Base-by-base conservation (phyloP, 2,113 vertebrate genomes). In the Seriola quinqueradiata region DNA sequence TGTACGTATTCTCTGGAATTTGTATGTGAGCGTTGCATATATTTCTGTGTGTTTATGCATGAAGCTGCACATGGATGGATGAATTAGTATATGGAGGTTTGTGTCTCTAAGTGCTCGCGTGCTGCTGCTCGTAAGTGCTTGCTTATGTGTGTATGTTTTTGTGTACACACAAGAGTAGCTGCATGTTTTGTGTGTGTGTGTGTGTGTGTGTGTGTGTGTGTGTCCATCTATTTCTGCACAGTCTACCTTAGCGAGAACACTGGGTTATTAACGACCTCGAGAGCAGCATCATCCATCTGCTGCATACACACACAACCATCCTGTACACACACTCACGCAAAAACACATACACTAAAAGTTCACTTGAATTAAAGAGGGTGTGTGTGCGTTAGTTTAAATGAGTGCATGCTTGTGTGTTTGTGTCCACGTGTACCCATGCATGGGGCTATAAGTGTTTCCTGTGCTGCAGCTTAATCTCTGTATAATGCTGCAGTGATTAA, bases 281-380 rank as follows among this genome's bases (percentile, higher is more conserved):
- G 73, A 86, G 83, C 66, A 86, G 58, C 72, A 75, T 21, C 77
- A 77, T 82, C 75, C 77, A 83, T 89, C 87, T 89, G 79, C 76
- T 70, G 40, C 60, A 1, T 23, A 64, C 48, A 63, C 34, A 67
- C 44, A 48, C 1, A 77, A 36, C 40, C 44, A 57, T 48, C 46
- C n/a, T 44, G 42, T 32, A 42, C 23, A 61, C 52, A 34, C 52
- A 58, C n/a, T 12, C 21, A 61, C 11, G 17, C 3, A 21, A 11
- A 60, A 4, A 78, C 48, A 59, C 58, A 74, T 25, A 66, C 72
- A 66, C 48, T 23, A 38, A 58, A 46, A 36, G 14, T 60, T 77
- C 23, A 55, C 60, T 75, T 52, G 16, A 64, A 60, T 72, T 64
- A 61, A 40, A 32, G 10, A 23, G 4, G 16, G 2, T 48, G 13